phyloP scores from a whole-genome alignment of 2,113 vertebrate genomes.

The Pachycephala philippinensis region DNA sequence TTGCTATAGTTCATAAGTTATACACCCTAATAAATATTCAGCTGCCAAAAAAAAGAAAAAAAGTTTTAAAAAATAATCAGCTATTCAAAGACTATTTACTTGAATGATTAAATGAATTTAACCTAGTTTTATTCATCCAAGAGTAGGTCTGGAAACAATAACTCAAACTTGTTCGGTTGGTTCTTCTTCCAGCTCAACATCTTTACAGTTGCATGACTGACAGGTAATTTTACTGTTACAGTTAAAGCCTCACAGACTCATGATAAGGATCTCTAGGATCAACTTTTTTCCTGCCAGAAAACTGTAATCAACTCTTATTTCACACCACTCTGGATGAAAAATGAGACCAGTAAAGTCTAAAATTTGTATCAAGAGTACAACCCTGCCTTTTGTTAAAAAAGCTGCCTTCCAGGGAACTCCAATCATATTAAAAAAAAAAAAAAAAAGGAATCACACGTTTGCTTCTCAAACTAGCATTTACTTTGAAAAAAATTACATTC shows the following conservation, averaged over 20 bases:
- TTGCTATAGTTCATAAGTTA: not conserved
- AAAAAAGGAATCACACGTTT: not conserved
- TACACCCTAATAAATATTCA: not conserved
- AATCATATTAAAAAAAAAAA: not conserved
- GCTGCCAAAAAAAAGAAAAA: not conserved
- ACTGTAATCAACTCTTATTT: conserved; percentile 36
- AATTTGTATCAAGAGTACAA: not conserved
- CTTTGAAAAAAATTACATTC: not conserved
- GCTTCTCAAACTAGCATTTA: not conserved
- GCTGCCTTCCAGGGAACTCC: not conserved
- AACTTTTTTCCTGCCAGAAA: conserved; percentile 37
- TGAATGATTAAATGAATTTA: not conserved
- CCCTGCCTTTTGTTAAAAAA: not conserved
- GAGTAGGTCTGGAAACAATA: not conserved
- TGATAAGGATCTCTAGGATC: conserved; percentile 27
- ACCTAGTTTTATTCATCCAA: not conserved
- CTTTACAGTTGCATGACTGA: conserved; percentile 7
- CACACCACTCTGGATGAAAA: conserved; percentile 18
- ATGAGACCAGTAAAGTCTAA: not conserved
- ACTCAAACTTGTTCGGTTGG: not conserved
- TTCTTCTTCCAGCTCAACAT: conserved; percentile 5
- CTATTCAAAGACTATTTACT: not conserved
- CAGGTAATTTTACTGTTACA: conserved; percentile 17
- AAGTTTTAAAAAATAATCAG: not conserved
- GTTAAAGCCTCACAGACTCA: not conserved